A percentile compares a stretch with the other conserved stretches of the same genome.
Evolutionary conservation across 1,140 invertebrate genomes (phyloP).

Genomic region (Cephus cinctus): DNA sequence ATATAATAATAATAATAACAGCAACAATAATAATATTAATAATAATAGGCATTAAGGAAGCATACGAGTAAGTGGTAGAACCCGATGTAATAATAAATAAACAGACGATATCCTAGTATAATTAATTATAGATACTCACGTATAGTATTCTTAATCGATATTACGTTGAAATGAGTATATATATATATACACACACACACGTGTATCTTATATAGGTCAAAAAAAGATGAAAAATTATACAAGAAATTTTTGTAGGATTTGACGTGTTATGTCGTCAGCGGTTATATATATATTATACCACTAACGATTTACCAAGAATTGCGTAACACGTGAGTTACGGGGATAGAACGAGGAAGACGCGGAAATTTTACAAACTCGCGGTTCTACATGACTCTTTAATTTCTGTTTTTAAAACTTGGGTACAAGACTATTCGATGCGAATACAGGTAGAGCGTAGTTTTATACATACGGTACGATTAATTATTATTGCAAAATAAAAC

Average conservation of each 20-base stretch:
- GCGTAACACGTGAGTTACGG: conserved; percentile 10
- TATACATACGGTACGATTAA: conserved; percentile 41
- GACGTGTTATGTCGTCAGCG: no score
- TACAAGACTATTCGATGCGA: conserved; percentile 30
- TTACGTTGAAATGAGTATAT: no score
- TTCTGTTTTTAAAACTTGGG: conserved; percentile 19
- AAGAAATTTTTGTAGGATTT: conserved; percentile 7
- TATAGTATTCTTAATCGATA: conserved; percentile 29
- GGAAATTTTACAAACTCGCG: conserved; percentile 17
- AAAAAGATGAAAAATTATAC: conserved; percentile 15
- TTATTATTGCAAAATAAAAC: conserved; percentile 42
- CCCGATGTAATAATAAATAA: conserved; percentile 36
- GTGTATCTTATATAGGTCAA: conserved; percentile 10
- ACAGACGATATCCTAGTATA: conserved; percentile 26
- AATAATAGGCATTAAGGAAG: no score
- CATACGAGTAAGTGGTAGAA: no score
- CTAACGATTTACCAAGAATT: conserved; percentile 22
- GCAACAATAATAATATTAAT: conserved; percentile 21
- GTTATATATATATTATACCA: no score
- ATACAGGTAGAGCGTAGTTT: conserved; percentile 42
- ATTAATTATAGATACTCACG: conserved; percentile 33
- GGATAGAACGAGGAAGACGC: conserved; percentile 18
- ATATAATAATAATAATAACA: conserved; percentile 26
- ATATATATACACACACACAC: no score
- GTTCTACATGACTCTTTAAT: conserved; percentile 15